phyloP scores from a whole-genome alignment of 2,888 invertebrate species.

The Drosophila lacicola region DNA sequence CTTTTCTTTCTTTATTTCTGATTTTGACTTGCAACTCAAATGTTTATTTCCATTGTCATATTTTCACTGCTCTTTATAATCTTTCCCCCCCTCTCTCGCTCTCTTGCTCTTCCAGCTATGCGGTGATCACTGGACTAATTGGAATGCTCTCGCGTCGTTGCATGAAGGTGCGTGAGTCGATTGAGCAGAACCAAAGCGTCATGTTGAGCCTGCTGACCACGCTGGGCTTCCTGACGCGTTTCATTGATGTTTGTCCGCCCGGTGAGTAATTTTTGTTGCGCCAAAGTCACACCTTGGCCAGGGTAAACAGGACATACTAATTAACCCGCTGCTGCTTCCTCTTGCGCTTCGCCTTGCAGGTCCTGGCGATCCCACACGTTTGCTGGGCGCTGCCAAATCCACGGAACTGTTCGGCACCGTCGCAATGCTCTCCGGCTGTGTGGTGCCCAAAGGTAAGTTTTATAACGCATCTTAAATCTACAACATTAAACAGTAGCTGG shows the following conservation, averaged over 20 bases:
- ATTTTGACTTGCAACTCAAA: neutral
- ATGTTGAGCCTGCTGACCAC: constrained; percentile 84
- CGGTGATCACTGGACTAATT: constrained; percentile 92
- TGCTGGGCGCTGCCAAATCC: constrained; percentile 83
- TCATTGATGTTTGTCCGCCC: constrained; percentile 84
- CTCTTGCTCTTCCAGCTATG: constrained; percentile 87
- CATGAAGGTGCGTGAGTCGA: constrained; percentile 89
- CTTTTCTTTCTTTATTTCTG: neutral
- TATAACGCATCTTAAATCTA: constrained; percentile 2
- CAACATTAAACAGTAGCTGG: constrained; percentile 57
- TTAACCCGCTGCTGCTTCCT: constrained; percentile 33
- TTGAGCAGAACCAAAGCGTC: constrained; percentile 84
- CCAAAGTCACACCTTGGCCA: constrained; percentile 52
- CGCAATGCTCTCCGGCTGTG: constrained; percentile 83
- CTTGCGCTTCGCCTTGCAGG: constrained; percentile 61
- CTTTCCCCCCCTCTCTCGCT: neutral
- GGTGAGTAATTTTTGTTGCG: constrained; percentile 70
- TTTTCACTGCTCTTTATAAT: neutral
- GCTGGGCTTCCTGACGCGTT: constrained; percentile 84
- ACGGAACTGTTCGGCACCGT: constrained; percentile 85
- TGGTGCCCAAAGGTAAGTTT: constrained; percentile 84
- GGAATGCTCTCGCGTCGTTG: constrained; percentile 91
- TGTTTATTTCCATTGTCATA: neutral
- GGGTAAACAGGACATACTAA: constrained; percentile 30
- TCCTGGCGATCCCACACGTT: constrained; percentile 84